Conservation (phyloP, 2,888 invertebrate genomes). For the Ectemnius continuus region DNA sequence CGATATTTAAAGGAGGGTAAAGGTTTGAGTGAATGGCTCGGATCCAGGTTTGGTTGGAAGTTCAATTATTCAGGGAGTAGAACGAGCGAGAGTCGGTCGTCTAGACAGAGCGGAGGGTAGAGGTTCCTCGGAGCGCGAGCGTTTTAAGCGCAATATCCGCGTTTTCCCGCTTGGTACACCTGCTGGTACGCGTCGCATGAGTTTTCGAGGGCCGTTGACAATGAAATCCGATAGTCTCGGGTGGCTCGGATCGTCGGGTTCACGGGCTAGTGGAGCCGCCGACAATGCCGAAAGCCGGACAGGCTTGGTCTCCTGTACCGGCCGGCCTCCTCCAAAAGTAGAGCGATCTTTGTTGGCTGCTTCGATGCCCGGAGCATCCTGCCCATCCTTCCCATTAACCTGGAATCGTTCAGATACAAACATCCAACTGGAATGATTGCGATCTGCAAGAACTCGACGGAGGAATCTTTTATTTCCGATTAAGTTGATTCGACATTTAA, state of each 20-base stretch:
- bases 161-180: constrained; percentile 46
- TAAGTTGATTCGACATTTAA: no score
- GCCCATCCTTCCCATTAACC: constrained; percentile 60
- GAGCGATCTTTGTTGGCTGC: constrained; percentile 54
- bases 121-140: constrained; percentile 15
- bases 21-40: no score
- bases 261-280: constrained; percentile 60
- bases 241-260: constrained; percentile 52
- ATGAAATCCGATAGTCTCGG: constrained; percentile 61
- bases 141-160: no score
- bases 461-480: constrained; percentile 14
- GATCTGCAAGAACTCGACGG: constrained; percentile 21
- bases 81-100: constrained; percentile 23
- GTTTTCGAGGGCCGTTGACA: constrained; percentile 57
- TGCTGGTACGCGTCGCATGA: constrained; percentile 44
- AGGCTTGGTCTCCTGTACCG: constrained; percentile 19
- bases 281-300: constrained; percentile 63
- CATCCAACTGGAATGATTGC: constrained; percentile 25
- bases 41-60: no score
- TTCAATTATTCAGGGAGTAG: no score
- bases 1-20: no score
- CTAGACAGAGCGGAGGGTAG: constrained; percentile 25
- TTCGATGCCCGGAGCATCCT: constrained; percentile 65
- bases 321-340: constrained; percentile 13
- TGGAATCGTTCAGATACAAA: constrained; percentile 4